Conservation (phyloP, 2,888 invertebrate genomes). For the Plebejus argus region DNA sequence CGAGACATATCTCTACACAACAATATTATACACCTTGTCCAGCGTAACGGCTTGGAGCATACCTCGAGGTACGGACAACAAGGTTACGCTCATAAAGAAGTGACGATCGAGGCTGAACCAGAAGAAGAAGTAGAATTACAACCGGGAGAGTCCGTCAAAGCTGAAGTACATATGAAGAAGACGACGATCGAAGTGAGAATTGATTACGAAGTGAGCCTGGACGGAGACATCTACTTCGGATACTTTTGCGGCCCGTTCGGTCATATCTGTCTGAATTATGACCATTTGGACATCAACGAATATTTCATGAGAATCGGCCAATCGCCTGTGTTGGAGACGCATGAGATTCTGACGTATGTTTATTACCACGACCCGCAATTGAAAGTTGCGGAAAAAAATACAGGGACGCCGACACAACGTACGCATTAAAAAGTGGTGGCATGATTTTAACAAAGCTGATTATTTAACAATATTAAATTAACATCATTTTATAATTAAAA, state of each 20-base stretch:
- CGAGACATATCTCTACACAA: background rate
- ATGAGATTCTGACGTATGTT: background rate
- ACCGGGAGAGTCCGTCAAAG: background rate
- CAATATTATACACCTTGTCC: background rate
- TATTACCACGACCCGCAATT: conserved; percentile 5
- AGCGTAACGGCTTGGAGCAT: background rate
- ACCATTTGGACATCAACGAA: background rate
- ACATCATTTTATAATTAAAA: too few relatives aligned
- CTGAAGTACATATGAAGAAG: background rate
- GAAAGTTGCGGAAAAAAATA: background rate
- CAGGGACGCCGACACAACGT: too few relatives aligned
- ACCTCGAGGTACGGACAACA: background rate
- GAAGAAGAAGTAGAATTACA: background rate
- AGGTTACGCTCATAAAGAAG: background rate
- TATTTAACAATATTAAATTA: too few relatives aligned
- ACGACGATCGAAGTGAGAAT: conserved; percentile 10
- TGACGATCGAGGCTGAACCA: background rate
- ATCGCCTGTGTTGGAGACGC: background rate
- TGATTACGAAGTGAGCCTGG: conserved; percentile 6
- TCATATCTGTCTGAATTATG: background rate
- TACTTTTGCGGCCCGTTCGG: background rate
- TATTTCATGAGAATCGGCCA: background rate
- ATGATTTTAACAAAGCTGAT: too few relatives aligned
- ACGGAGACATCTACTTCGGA: background rate
- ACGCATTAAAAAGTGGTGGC: too few relatives aligned